Conservation (phyloP, 2,888 invertebrate species). For the Caenorhabditis panamensis region DNA sequence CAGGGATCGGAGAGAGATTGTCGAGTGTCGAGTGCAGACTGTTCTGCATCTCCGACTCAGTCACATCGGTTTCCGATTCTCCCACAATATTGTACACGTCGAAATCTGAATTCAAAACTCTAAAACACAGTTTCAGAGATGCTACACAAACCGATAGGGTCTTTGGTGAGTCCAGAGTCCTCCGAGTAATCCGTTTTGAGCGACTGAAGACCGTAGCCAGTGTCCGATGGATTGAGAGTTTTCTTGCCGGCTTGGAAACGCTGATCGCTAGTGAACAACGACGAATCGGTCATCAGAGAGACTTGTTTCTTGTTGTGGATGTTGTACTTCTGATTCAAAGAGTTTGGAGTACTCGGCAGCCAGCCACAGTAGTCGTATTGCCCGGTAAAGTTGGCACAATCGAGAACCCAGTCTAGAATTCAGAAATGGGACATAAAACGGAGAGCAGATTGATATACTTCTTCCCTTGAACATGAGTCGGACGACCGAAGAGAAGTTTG, state of each 20-base stretch:
- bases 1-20: slow-evolving; percentile 39
- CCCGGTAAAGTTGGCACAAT: slow-evolving; percentile 52
- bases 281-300: slow-evolving; percentile 44
- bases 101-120: slow-evolving; percentile 11
- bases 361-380: slow-evolving; percentile 61
- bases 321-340: background rate
- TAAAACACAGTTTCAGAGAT: background rate
- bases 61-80: background rate
- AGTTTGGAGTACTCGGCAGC: slow-evolving; percentile 38
- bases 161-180: slow-evolving; percentile 31
- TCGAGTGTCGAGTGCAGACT: slow-evolving; percentile 46
- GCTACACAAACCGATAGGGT: slow-evolving; percentile 38
- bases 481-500: slow-evolving; percentile 55
- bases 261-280: slow-evolving; percentile 6
- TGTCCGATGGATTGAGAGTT: slow-evolving; percentile 47
- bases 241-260: slow-evolving; percentile 24
- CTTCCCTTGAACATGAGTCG: slow-evolving; percentile 49
- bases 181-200: slow-evolving; percentile 37
- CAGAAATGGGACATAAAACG: background rate
- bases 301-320: slow-evolving; percentile 2
- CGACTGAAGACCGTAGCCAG: slow-evolving; percentile 38
- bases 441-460: slow-evolving; percentile 24
- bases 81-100: slow-evolving; percentile 30
- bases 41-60: slow-evolving; percentile 24
- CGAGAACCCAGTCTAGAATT: slow-evolving; percentile 53